Evolutionary conservation across 2,113 vertebrate species (phyloP).

Genomic region (Taxidea taxus): DNA sequence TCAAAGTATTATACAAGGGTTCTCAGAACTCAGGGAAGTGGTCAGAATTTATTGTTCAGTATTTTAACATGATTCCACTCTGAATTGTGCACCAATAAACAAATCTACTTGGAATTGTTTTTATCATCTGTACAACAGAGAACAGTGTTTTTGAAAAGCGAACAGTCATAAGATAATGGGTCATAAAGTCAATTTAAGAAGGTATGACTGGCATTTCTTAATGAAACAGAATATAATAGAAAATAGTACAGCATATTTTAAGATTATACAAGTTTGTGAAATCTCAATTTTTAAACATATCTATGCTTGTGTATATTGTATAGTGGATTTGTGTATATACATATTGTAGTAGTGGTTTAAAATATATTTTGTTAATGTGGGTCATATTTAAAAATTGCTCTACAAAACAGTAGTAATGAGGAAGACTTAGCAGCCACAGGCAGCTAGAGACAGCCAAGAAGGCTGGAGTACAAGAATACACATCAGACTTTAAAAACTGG

Average conservation of each 20-base stretch:
- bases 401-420: not conserved
- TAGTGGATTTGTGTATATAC: not conserved
- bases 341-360: not conserved
- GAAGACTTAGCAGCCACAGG: not conserved
- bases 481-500: not conserved
- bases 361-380: not conserved
- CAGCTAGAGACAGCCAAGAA: not conserved
- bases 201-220: not conserved
- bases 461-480: not conserved
- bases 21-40: not conserved
- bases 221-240: not conserved
- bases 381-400: not conserved
- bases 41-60: not conserved
- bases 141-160: not conserved
- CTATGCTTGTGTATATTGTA: not conserved
- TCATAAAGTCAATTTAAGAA: not conserved
- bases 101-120: not conserved
- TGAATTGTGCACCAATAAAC: not conserved
- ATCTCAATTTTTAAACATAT: not conserved
- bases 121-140: not conserved
- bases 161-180: not conserved
- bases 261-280: not conserved
- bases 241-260: not conserved
- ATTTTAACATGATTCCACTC: not conserved
- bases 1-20: not conserved